These are phyloP conservation scores for Cebidichthys violaceus DNA, from an alignment of 2,113 vertebrate species.

Conservation along the genomic window DNA sequence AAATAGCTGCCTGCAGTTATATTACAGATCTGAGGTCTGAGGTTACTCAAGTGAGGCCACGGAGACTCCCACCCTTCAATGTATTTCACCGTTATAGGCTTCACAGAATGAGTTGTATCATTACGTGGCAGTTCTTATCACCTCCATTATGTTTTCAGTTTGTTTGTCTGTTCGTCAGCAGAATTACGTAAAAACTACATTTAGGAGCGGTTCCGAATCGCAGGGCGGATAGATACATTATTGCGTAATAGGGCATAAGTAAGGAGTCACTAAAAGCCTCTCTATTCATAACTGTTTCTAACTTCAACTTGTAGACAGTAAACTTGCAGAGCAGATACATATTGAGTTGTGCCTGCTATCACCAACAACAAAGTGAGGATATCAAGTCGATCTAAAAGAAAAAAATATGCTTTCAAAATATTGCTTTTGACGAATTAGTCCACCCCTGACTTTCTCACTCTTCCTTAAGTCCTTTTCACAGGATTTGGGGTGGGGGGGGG, in stretches of 20 bases:
- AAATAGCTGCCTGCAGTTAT: too few relatives aligned
- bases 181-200: neutral
- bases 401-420: constrained; percentile 34
- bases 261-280: constrained; percentile 29
- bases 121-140: too few relatives aligned
- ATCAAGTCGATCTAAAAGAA: constrained; percentile 34
- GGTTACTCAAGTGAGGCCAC: too few relatives aligned
- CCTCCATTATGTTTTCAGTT: neutral
- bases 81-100: too few relatives aligned
- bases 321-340: constrained; percentile 22
- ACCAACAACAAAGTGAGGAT: constrained; percentile 15
- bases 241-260: too few relatives aligned
- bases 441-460: neutral
- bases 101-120: too few relatives aligned
- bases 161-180: neutral
- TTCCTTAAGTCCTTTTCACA: neutral
- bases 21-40: too few relatives aligned
- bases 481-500: neutral
- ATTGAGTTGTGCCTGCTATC: constrained; percentile 25
- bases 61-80: too few relatives aligned
- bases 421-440: constrained; percentile 52
- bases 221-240: too few relatives aligned
- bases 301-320: constrained; percentile 13
- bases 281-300: constrained; percentile 1
- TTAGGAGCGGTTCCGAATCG: too few relatives aligned